Conservation (phyloP, 2,113 vertebrate genomes). For the Oceanodroma tethys region DNA sequence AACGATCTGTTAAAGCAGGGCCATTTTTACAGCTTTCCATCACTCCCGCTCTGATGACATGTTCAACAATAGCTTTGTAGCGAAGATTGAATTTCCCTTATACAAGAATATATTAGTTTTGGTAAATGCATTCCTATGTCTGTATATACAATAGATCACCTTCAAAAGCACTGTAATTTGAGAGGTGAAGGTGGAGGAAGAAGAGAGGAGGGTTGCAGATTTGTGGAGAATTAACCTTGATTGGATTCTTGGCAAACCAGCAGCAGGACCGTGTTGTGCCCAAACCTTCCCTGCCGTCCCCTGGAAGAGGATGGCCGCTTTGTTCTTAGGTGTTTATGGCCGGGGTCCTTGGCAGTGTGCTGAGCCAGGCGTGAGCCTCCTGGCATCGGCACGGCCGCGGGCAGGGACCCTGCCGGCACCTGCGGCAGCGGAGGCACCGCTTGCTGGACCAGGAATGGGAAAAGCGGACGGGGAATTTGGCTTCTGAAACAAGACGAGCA, state of each 20-base stretch:
- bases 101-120: neutral
- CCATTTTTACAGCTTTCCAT: neutral
- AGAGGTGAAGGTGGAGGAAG: neutral
- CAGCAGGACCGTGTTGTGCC: neutral
- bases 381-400: fast-evolving
- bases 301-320: neutral
- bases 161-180: neutral
- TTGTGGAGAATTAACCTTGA: neutral
- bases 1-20: neutral
- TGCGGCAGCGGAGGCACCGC: fast-evolving
- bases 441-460: fast-evolving
- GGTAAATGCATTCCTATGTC: neutral
- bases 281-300: neutral
- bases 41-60: neutral
- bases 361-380: neutral
- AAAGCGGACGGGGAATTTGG: fast-evolving
- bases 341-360: neutral
- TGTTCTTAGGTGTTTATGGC: fast-evolving
- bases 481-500: neutral
- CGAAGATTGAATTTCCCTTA: neutral
- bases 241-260: neutral
- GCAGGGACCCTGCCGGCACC: neutral
- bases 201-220: neutral
- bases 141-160: neutral
- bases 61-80: neutral